These are phyloP conservation scores for Axinella damicornis DNA, from an alignment of 37 sponge, comb jelly and placozoan species.

Conservation along the genomic window DNA sequence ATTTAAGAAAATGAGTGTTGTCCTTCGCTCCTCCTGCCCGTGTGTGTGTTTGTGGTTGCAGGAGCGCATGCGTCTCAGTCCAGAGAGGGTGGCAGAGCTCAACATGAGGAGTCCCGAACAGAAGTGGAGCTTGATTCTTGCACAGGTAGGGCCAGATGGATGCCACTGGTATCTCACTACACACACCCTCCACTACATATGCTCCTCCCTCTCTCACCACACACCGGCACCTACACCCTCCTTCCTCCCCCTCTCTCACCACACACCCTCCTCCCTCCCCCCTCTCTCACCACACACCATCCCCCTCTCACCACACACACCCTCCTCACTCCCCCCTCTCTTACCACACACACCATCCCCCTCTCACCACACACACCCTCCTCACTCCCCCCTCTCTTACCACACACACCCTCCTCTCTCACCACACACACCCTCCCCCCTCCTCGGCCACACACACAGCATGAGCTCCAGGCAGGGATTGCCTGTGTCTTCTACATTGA, in stretches of 20 bases:
- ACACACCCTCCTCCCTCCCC: too few species aligned
- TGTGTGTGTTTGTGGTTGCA: slow-evolving; percentile 5
- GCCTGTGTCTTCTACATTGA: slow-evolving; percentile 79
- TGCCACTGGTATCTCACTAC: too few species aligned
- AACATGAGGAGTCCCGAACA: slow-evolving; percentile 68
- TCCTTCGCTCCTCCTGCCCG: too few species aligned
- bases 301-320: too few species aligned
- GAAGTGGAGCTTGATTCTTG: slow-evolving; percentile 82
- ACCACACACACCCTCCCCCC: not conserved
- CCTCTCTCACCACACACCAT: too few species aligned
- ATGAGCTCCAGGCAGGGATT: slow-evolving; percentile 66
- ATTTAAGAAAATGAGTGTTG: too few species aligned
- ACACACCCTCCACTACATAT: too few species aligned
- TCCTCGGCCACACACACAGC: slow-evolving; percentile 27
- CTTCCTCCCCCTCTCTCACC: too few species aligned
- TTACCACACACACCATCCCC: too few species aligned
- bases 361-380: not conserved
- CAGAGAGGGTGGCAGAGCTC: slow-evolving; percentile 74
- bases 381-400: too few species aligned
- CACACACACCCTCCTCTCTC: not conserved
- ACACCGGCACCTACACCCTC: not conserved
- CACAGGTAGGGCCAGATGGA: slow-evolving; percentile 80
- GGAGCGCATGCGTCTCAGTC: slow-evolving; percentile 71
- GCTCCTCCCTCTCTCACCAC: not conserved
- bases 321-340: too few species aligned